These are phyloP conservation scores for Epistrophe grossulariae DNA, from an alignment of 2,888 invertebrate species.

Conservation along the genomic window DNA sequence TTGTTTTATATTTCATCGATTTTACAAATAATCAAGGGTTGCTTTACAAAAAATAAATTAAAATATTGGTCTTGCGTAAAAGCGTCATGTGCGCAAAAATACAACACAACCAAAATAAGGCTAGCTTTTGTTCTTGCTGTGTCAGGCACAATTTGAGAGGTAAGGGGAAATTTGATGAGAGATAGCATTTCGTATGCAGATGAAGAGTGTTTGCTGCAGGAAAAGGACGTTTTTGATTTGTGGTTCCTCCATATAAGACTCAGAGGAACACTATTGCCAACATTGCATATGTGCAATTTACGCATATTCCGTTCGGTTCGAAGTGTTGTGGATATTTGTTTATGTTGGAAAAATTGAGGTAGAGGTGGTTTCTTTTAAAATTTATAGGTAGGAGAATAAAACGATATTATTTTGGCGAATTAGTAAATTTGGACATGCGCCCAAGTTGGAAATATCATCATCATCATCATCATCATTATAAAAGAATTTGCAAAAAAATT, in stretches of 20 bases:
- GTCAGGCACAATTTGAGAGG: not conserved
- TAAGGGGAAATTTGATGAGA: not conserved
- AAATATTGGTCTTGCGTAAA: slow-evolving; percentile 60
- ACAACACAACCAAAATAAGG: slow-evolving; percentile 35
- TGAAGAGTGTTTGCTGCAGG: slow-evolving; percentile 20
- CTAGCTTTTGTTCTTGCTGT: slow-evolving; percentile 13
- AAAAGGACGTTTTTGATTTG: slow-evolving; percentile 21
- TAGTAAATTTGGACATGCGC: slow-evolving; percentile 25
- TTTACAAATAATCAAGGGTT: slow-evolving; percentile 46
- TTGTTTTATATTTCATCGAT: slow-evolving; percentile 53
- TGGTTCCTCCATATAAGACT: not conserved
- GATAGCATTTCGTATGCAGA: slow-evolving; percentile 28
- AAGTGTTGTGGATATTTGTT: slow-evolving; percentile 12
- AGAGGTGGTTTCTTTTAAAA: slow-evolving; percentile 6
- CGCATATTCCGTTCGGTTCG: slow-evolving; percentile 20
- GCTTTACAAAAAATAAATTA: slow-evolving; percentile 34
- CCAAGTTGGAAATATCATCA: not conserved
- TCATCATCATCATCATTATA: too few relatives aligned
- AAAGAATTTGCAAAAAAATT: not conserved
- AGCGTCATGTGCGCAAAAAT: slow-evolving; percentile 51
- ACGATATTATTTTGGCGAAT: slow-evolving; percentile 11
- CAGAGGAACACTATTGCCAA: not conserved
- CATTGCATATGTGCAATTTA: slow-evolving; percentile 31
- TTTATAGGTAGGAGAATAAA: not conserved
- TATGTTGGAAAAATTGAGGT: not conserved